Percentiles rank a stretch among this genome's conserved stretches.
Conservation (phyloP, 2,113 vertebrate species). For the Perognathus longimembris region DNA sequence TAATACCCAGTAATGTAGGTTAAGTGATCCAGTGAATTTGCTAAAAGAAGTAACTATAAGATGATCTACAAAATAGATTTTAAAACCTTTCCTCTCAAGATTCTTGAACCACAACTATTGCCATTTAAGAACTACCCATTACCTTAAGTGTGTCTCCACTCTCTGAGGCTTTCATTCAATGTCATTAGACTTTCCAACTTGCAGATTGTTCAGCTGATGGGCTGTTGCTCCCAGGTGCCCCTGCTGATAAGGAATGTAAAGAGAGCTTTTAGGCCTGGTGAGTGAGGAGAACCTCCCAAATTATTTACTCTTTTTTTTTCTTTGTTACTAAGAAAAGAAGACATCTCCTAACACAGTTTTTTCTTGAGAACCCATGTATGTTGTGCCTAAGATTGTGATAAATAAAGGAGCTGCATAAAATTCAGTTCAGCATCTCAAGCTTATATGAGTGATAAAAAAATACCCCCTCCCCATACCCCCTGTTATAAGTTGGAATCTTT, state of each 20-base stretch:
- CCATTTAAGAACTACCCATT: slow-evolving; percentile 36
- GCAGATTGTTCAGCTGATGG: not conserved
- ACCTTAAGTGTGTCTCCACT: not conserved
- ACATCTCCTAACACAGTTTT: not conserved
- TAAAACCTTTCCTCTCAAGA: slow-evolving; percentile 44
- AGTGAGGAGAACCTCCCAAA: not conserved
- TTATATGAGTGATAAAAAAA: not conserved
- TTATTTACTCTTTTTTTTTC: not conserved
- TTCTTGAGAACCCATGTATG: not conserved
- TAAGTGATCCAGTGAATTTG: not conserved
- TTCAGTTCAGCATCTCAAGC: not conserved
- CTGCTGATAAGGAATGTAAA: slow-evolving; percentile 13
- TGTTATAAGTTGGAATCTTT: not conserved
- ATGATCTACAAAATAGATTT: slow-evolving; percentile 37
- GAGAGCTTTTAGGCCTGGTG: not conserved
- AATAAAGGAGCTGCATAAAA: not conserved
- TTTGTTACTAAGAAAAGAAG: not conserved
- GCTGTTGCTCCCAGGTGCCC: not conserved
- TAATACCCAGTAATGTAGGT: not conserved
- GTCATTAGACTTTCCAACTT: slow-evolving; percentile 47
- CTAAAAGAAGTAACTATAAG: slow-evolving; percentile 37
- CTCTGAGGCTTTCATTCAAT: not conserved
- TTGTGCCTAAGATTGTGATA: not conserved
- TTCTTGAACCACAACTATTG: slow-evolving; percentile 19
- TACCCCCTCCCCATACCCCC: no score